These are phyloP conservation scores for Prunella himalayana DNA, from an alignment of 2,113 vertebrate genomes.

Conservation along the genomic window DNA sequence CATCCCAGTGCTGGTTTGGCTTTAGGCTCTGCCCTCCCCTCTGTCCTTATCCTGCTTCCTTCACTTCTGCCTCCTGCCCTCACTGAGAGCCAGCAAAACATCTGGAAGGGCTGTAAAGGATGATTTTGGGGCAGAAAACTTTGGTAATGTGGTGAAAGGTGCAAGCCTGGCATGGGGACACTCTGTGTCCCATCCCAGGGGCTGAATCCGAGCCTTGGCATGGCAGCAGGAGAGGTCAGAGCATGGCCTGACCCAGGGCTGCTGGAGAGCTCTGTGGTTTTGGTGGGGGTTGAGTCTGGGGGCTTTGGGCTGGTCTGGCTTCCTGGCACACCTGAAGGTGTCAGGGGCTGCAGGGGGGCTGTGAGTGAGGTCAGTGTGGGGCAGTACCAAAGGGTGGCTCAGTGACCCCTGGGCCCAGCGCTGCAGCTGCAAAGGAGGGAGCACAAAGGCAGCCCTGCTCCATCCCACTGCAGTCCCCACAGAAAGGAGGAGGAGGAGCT, in stretches of 20 bases:
- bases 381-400: background rate
- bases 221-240: background rate
- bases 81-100: background rate
- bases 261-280: background rate
- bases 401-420: background rate
- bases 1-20: background rate
- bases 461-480: fast-evolving
- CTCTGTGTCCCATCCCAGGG: background rate
- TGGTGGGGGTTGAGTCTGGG: background rate
- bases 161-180: background rate
- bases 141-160: background rate
- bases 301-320: background rate
- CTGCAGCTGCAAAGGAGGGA: background rate
- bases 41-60: background rate
- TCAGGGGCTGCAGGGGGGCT: background rate
- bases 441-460: background rate
- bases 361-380: background rate
- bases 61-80: background rate
- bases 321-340: background rate
- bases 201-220: fast-evolving
- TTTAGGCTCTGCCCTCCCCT: background rate
- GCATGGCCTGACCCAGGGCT: background rate
- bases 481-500: background rate
- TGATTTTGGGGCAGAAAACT: background rate
- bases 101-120: background rate